phyloP scores from a whole-genome alignment of 2,797 vertebrate species.

The Rhabdophis nuchalis region DNA sequence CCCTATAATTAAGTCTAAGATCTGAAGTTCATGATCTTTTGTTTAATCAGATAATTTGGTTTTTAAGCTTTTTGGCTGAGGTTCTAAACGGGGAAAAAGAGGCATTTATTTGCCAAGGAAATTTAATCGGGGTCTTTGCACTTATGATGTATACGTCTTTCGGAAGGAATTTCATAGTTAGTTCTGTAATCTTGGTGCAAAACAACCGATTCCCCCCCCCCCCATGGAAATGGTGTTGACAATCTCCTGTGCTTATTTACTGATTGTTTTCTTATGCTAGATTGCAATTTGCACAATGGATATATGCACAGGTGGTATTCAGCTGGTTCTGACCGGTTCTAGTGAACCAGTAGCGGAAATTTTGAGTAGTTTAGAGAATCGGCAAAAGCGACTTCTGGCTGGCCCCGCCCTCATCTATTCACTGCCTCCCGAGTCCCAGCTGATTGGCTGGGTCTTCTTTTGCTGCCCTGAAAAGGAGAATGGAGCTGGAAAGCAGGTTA shows the following conservation, averaged over 20 bases:
- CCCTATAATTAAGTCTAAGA: conserved; percentile 3
- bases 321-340: too few species aligned
- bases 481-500: too few species aligned
- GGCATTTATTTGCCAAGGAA: not conserved
- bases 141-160: not conserved
- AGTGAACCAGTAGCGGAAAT: too few species aligned
- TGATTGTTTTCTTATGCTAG: not conserved
- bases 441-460: too few species aligned
- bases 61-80: not conserved
- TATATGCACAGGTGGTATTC: too few species aligned
- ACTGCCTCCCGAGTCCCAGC: too few species aligned
- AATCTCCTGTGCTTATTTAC: not conserved
- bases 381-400: too few species aligned
- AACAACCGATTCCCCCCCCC: not conserved
- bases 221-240: not conserved
- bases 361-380: too few species aligned
- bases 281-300: not conserved
- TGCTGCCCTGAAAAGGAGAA: too few species aligned
- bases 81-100: not conserved
- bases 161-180: not conserved
- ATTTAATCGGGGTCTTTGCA: not conserved
- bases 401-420: too few species aligned
- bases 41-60: conserved; percentile 7
- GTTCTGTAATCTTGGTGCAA: too few species aligned
- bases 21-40: conserved; percentile 6